Evolutionary conservation across 2,113 vertebrate species (phyloP).

Genomic region (Lichenostomus cassidix): DNA sequence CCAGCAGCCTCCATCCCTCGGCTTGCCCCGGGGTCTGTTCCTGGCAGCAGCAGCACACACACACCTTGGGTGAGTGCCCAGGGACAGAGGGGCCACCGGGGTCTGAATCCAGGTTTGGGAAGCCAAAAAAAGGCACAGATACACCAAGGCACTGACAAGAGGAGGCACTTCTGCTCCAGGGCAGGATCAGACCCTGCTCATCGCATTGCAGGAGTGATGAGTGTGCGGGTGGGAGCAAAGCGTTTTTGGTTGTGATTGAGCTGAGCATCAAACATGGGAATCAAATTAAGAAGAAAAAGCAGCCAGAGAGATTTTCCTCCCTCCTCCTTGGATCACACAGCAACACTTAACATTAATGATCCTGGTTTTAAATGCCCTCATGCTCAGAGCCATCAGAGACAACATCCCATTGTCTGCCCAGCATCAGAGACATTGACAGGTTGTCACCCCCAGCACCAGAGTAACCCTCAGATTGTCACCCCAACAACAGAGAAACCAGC

Average conservation of each 20-base stretch:
- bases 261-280: neutral
- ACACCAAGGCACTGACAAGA: neutral
- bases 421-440: neutral
- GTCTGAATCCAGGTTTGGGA: neutral
- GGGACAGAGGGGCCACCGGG: accelerated
- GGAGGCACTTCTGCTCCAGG: neutral
- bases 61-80: neutral
- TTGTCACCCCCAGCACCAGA: neutral
- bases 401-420: neutral
- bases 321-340: neutral
- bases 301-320: neutral
- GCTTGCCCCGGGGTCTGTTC: accelerated
- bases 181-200: neutral
- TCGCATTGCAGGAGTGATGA: neutral
- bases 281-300: neutral
- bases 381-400: neutral
- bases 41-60: neutral
- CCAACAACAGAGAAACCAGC: neutral
- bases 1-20: neutral
- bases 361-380: neutral
- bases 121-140: neutral
- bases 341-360: accelerated
- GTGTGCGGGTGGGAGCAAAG: neutral
- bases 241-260: neutral
- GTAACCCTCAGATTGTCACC: neutral